Conservation (phyloP, 2,113 vertebrate genomes). For the Plecturocebus donacophilus region DNA sequence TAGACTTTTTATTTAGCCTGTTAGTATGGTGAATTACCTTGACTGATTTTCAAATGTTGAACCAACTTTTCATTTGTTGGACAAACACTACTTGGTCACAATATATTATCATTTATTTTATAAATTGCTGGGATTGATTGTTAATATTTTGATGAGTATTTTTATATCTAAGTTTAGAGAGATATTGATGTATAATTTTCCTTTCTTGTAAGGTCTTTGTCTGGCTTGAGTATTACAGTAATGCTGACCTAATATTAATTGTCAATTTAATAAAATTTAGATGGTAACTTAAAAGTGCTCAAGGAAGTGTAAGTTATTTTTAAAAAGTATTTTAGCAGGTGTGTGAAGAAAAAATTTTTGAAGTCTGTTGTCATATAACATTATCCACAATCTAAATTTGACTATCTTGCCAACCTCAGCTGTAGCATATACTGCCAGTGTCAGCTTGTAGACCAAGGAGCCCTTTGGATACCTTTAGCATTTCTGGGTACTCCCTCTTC, state of each 20-base stretch:
- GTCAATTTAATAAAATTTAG: neutral
- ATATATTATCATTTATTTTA: neutral
- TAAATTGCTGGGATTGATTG: neutral
- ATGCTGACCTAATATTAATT: neutral
- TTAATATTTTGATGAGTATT: neutral
- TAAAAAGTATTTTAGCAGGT: neutral
- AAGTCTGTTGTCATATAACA: neutral
- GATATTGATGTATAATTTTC: neutral
- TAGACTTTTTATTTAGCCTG: neutral
- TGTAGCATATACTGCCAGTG: neutral
- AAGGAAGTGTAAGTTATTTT: neutral
- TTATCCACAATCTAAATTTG: neutral
- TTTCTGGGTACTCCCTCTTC: neutral
- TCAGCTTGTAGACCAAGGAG: neutral
- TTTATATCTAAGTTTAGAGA: neutral
- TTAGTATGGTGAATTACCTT: neutral
- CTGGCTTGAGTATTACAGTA: neutral
- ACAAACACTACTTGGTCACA: neutral
- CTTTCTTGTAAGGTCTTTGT: neutral
- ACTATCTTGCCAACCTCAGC: neutral
- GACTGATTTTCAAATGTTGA: neutral
- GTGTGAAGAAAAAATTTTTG: neutral
- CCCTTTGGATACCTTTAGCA: neutral
- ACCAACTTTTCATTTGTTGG: neutral
- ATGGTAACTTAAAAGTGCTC: neutral